These are phyloP conservation scores for Podargus strigoides DNA, from an alignment of 2,797 vertebrate genomes.

Conservation along the genomic window DNA sequence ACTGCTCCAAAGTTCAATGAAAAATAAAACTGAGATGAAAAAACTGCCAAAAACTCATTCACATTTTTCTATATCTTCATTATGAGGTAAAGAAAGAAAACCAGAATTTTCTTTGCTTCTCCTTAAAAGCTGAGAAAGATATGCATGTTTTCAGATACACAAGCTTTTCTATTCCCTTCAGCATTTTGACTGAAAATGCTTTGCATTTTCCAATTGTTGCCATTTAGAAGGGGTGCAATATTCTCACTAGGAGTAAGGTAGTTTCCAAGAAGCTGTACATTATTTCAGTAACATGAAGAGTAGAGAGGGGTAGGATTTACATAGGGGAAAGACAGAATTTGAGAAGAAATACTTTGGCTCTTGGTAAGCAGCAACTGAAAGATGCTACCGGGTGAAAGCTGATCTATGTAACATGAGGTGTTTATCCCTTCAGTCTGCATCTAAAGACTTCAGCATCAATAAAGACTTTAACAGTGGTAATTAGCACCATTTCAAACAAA, in stretches of 20 bases:
- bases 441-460: background rate
- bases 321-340: background rate
- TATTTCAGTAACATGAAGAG: background rate
- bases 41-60: background rate
- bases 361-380: background rate
- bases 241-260: background rate
- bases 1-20: background rate
- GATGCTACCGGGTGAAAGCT: background rate
- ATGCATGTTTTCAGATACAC: background rate
- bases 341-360: background rate
- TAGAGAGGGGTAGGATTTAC: background rate
- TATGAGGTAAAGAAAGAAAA: background rate
- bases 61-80: background rate
- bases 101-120: background rate
- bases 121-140: background rate
- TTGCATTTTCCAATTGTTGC: background rate
- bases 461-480: conserved; percentile 7
- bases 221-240: background rate
- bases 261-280: background rate
- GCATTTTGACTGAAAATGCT: background rate
- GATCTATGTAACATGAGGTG: background rate
- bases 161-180: background rate
- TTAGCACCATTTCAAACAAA: conserved; percentile 25
- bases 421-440: background rate
- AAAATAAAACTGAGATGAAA: background rate